Base-by-base conservation (phyloP, 2,888 invertebrate species). In the Himalopsyche tibetana region DNA sequence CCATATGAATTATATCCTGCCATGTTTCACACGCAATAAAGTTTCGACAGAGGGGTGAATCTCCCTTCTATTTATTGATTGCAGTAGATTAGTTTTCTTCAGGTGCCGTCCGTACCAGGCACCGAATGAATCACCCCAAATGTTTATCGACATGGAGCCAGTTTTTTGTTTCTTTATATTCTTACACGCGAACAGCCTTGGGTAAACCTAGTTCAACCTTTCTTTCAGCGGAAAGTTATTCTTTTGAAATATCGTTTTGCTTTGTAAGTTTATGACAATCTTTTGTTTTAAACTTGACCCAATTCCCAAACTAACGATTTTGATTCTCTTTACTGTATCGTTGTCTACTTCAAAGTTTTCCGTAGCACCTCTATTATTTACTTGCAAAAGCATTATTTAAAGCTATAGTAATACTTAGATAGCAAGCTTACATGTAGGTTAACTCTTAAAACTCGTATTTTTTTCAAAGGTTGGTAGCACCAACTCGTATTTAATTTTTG, bases 21-120 rank as follows among this genome's bases (percentile, higher is more conserved):
- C 69, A 85, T 56, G 74, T 88, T 83, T 82, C 55, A 82, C 88
- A 87, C 87, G 87, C 88, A 85, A 88, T 88, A 87, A 88, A 86
- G 83, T 88, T 88, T 88, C 45, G 85, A 79, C 80, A 69, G 83
- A 80, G 83, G 86, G 84, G 84, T 81, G 82, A 56, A 79, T 55
- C 63, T 74, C 86, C 55, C 86, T n/a, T 82, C 63, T 80, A 80
- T 84, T 82, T 85, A 88, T 88, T 87, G 88, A 88, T 87, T 87
- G 85, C 79, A 19, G 82, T 82, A 85, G 84, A 86, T 88, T 87
- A 88, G 86, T 87, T 88, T 82, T 83, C 82, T 45, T 82, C 38
- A 8, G 83, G 82, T 38, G 36, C 74, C 42, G 12, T 84, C 55
- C 69, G 88, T 88, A 74, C 88, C 87, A 83, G 88, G 88, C 87